Percentiles rank a stretch among this genome's conserved stretches.
Evolutionary conservation across 2,888 invertebrate genomes (phyloP).

Genomic region (Blomia tropicalis): DNA sequence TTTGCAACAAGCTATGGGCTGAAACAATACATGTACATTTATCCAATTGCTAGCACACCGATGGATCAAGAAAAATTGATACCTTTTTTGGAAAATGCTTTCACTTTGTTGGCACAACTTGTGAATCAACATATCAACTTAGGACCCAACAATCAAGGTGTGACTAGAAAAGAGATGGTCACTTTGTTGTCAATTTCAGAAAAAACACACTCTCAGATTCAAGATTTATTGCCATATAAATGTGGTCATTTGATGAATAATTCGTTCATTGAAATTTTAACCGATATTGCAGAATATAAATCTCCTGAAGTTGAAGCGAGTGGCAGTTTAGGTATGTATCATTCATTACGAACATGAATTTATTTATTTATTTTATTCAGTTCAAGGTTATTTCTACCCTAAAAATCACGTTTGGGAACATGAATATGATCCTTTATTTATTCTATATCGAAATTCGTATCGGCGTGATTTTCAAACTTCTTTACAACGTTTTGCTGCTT

Average conservation of each 20-base stretch:
- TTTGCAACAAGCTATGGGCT: slow-evolving; percentile 34
- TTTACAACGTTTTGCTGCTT: slow-evolving; percentile 76
- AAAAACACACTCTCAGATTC: slow-evolving; percentile 84
- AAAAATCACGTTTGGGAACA: slow-evolving; percentile 61
- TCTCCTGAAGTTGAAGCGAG: slow-evolving; percentile 73
- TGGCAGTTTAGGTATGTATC: slow-evolving; percentile 45
- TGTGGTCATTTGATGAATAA: slow-evolving; percentile 62
- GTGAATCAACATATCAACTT: slow-evolving; percentile 66
- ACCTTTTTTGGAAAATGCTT: slow-evolving; percentile 75
- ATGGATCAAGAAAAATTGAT: slow-evolving; percentile 65
- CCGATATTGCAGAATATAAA: slow-evolving; percentile 67
- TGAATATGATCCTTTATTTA: slow-evolving; percentile 84
- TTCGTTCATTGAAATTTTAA: slow-evolving; percentile 69
- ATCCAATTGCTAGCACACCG: not conserved
- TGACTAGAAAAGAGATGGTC: slow-evolving; percentile 74
- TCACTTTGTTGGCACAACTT: slow-evolving; percentile 74
- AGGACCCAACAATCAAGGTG: slow-evolving; percentile 46
- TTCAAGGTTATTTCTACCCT: slow-evolving; percentile 22
- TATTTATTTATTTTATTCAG: slow-evolving; percentile 6
- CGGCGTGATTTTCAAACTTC: slow-evolving; percentile 80
- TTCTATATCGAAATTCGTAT: slow-evolving; percentile 73
- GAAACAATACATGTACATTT: slow-evolving; percentile 14
- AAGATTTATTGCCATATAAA: slow-evolving; percentile 87
- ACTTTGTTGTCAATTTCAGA: slow-evolving; percentile 80
- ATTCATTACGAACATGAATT: slow-evolving; percentile 68